A percentile compares a stretch with the other conserved stretches of the same genome.
Evolutionary conservation across 92 coral and sea anemone species (phyloP).

Genomic region (Blastomussa wellsi): DNA sequence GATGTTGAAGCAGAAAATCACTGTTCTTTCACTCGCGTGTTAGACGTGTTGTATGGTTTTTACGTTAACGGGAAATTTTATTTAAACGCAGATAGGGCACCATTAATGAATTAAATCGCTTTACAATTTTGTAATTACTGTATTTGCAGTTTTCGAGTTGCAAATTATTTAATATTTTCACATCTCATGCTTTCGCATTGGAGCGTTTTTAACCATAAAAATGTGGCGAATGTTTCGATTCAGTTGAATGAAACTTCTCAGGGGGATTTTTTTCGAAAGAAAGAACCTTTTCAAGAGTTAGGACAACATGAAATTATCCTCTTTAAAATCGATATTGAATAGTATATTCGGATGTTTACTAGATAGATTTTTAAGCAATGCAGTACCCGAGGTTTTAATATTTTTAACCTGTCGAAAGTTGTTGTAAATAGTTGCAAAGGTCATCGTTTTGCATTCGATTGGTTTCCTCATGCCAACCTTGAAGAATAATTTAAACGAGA

Average conservation of each 20-base stretch:
- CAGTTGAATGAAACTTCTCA: background rate
- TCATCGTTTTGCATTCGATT: background rate
- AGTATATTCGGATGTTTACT: background rate
- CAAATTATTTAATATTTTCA: background rate
- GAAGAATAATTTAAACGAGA: background rate
- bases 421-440: background rate
- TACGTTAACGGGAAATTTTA: background rate
- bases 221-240: background rate
- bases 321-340: background rate
- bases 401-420: background rate
- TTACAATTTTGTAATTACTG: background rate
- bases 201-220: background rate
- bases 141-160: background rate
- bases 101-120: background rate
- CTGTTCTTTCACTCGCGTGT: conserved; percentile 30
- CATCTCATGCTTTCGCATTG: background rate
- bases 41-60: background rate
- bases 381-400: background rate
- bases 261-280: background rate
- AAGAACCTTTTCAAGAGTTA: no score
- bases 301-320: background rate
- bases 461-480: background rate
- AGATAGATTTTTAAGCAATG: background rate
- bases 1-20: conserved; percentile 48
- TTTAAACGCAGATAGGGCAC: background rate